These are phyloP conservation scores for Etia nguti DNA, from an alignment of 2,113 vertebrate species.

Conservation along the genomic window DNA sequence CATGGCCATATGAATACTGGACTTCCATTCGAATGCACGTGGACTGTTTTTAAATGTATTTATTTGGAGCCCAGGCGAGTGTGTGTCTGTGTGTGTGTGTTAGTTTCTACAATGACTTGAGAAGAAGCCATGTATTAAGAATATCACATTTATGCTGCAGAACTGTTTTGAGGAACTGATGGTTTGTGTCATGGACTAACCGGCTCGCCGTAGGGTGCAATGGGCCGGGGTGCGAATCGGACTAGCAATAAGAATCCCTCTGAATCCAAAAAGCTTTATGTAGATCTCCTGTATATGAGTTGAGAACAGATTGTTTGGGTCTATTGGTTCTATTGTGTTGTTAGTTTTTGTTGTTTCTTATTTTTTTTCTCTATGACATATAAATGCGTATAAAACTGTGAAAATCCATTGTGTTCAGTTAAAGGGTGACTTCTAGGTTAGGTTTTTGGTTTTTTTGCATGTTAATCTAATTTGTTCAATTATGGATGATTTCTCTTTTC, in stretches of 20 bases:
- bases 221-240: constrained; percentile 38
- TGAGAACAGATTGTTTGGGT: constrained; percentile 66
- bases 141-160: constrained; percentile 76
- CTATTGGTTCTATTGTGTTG: constrained; percentile 75
- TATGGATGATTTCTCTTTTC: constrained; percentile 70
- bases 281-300: constrained; percentile 79
- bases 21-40: constrained; percentile 62
- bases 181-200: constrained; percentile 35
- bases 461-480: constrained; percentile 83
- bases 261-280: constrained; percentile 91
- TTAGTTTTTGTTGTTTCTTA: constrained; percentile 74
- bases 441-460: constrained; percentile 76
- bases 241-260: constrained; percentile 87
- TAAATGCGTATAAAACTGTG: constrained; percentile 90
- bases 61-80: constrained; percentile 80
- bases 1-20: constrained; percentile 51
- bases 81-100: constrained; percentile 41
- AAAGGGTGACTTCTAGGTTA: constrained; percentile 88
- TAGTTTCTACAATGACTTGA: constrained; percentile 61
- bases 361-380: constrained; percentile 39
- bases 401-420: constrained; percentile 89
- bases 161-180: constrained; percentile 61
- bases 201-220: neutral
- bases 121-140: constrained; percentile 84
- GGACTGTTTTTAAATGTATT: constrained; percentile 75